Evolutionary conservation across 2,888 invertebrate species (phyloP), one percentile per base, ranked within the genome.

Genomic region (Pyrochroa serraticornis): DNA sequence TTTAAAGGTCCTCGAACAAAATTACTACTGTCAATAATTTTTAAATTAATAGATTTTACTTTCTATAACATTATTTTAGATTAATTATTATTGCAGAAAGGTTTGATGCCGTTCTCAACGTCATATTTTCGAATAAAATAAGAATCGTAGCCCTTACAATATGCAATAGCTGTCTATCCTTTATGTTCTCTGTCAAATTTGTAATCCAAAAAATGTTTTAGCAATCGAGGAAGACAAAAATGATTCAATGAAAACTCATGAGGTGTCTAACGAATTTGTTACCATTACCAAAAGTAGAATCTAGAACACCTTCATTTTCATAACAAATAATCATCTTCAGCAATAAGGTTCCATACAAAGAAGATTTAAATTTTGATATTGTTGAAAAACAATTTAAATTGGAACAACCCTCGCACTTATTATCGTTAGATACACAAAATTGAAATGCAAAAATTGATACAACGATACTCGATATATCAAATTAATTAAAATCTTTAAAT

Each of bases 311-410:
- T 53, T 59, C 56, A 38, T 59, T 59, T 43, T 13, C 55, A 32
- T 55, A 57, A 51, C 51, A 50, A 60, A 51, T n/a, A 10, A 57
- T 60, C 60, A 7, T 35, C 49, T 39, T 10, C 54, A 30, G 44
- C 50, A 44, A 59, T 59, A 59, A 59, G 39, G 30, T 59, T 55
- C 49, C 55, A 59, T 55, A 48, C 50, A 9, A 37, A 56, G 47
- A 58, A 56, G 54, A 58, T 58, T 58, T 58, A 58, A 56, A 56
- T 57, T 57, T 57, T 46, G 53, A 57, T 55, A 57, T 58, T 58
- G 56, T 58, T 39, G 54, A 56, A 55, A 54, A 58, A 58, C 35
- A 58, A 47, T 43, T 14, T 30, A 47, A 58, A 58, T 57, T 53
- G 30, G 47, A 54, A 31, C 55, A 46, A 53, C 53, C 56, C 14